Evolutionary conservation across 2,113 vertebrate genomes (phyloP), one percentile per base, ranked within the genome.

Genomic region (Myxocyprinus asiaticus): DNA sequence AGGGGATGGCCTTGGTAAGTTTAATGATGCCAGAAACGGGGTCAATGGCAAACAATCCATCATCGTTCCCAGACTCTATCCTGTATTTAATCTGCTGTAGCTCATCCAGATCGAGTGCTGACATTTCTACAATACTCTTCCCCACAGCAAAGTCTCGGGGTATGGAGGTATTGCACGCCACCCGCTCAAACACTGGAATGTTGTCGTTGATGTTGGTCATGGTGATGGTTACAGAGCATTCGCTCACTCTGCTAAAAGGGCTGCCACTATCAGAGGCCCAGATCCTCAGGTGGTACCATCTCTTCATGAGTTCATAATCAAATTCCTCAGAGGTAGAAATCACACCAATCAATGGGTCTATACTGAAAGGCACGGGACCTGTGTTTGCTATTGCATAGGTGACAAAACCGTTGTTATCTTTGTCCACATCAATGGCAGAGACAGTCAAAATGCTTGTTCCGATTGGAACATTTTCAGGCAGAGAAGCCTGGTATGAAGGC

Each of bases 131-230:
- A 7, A 99, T 83, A 0, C 88, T 86, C 0, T 79, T 85, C 5
- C 95, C 95, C 1, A 94, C 88, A 0, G 92, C 87, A 45, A 94
- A 89, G 80, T 96, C 93, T 58, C 83, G 83, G 4, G 92, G 94
- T 33, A 99, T 87, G 1, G 94, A 95, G 74, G 90, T 90, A 7
- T 94, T 97, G 87, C 98, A 99, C 71, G 92, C 94, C n/a, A 95
- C 91, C 53, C 92, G 94, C 86, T 99, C 97, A 88, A 99, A 98
- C 82, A 95, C 84, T 0, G 98, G 98, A 12, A 88, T 14, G 0
- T 99, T 99, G 83, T 99, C 98, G 0, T 99, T 98, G 83, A 97
- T 69, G 10, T 99, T 99, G 90, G 92, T 95, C 78, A 99, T 92
- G 2, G 90, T 93, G 6, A 99, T 94, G 5, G 94, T 95, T 48